phyloP scores from a whole-genome alignment of 2,113 vertebrate species.

The Neotoma lepida region DNA sequence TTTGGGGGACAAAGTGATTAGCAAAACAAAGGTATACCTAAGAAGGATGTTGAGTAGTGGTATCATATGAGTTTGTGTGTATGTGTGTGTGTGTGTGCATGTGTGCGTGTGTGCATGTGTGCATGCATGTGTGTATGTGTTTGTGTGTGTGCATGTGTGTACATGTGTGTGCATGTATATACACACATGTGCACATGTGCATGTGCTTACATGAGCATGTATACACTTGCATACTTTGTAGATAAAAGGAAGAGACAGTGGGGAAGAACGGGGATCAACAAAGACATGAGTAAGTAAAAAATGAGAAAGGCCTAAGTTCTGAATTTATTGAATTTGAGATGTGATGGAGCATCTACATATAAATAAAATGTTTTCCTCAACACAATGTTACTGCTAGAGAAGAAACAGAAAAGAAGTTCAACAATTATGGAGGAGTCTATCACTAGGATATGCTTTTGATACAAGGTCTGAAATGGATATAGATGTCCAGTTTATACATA shows the following conservation, averaged over 20 bases:
- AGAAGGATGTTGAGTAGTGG: not conserved
- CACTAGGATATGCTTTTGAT: constrained; percentile 10
- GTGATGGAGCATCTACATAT: not conserved
- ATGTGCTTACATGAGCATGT: too few relatives aligned
- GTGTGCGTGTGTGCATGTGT: rapidly evolving
- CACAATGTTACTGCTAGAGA: not conserved
- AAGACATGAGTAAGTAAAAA: not conserved
- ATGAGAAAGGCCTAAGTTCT: not conserved
- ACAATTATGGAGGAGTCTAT: not conserved
- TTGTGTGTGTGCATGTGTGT: too few relatives aligned
- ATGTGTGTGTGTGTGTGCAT: not conserved
- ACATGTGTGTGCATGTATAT: not conserved
- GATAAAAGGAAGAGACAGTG: not conserved
- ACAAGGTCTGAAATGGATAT: constrained; percentile 8
- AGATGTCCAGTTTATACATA: not conserved
- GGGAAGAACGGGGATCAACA: not conserved
- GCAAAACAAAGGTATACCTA: constrained; percentile 12
- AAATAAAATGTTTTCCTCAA: not conserved
- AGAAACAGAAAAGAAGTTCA: not conserved
- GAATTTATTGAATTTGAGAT: not conserved
- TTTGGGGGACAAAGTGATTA: not conserved
- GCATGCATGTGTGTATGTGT: too few relatives aligned
- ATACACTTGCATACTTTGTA: rapidly evolving
- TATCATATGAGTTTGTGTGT: not conserved
- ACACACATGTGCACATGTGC: not conserved